phyloP scores from a whole-genome alignment of 2,113 vertebrate species.

The Desmodus rotundus region DNA sequence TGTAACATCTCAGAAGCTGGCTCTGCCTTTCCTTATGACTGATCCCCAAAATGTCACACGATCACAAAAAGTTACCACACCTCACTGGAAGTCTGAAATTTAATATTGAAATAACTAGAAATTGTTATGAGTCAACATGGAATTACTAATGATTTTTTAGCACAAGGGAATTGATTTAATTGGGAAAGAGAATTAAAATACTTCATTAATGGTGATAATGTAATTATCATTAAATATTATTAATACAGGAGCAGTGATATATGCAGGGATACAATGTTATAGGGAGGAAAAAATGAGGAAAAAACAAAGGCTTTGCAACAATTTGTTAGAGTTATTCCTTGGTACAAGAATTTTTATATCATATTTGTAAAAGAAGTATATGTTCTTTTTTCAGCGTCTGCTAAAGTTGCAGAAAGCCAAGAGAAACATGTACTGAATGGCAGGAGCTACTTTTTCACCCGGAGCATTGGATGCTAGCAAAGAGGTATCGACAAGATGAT shows the following conservation, averaged over 20 bases:
- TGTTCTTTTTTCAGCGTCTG: constrained; percentile 59
- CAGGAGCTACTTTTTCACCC: constrained; percentile 65
- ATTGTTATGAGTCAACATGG: constrained; percentile 37
- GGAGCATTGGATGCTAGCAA: constrained; percentile 56
- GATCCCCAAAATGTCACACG: background rate
- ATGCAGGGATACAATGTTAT: background rate
- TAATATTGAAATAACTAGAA: constrained; percentile 59
- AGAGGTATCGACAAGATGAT: constrained; percentile 51
- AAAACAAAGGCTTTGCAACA: constrained; percentile 22
- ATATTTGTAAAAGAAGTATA: constrained; percentile 57
- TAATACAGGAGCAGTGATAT: constrained; percentile 41
- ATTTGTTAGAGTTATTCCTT: constrained; percentile 16
- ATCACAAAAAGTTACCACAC: background rate
- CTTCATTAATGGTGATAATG: constrained; percentile 55
- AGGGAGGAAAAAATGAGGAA: constrained; percentile 37
- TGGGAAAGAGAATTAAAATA: constrained; percentile 60
- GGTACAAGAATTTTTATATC: constrained; percentile 38
- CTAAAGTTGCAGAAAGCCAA: constrained; percentile 64
- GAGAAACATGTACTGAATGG: constrained; percentile 25
- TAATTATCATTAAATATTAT: constrained; percentile 65
- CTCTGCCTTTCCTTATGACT: background rate
- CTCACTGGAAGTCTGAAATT: constrained; percentile 31
- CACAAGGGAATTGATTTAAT: constrained; percentile 59
- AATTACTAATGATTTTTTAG: constrained; percentile 62
- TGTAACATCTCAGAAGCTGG: background rate